Evolutionary conservation across 2,888 invertebrate genomes (phyloP).

Genomic region (Ennomos quercinarius): DNA sequence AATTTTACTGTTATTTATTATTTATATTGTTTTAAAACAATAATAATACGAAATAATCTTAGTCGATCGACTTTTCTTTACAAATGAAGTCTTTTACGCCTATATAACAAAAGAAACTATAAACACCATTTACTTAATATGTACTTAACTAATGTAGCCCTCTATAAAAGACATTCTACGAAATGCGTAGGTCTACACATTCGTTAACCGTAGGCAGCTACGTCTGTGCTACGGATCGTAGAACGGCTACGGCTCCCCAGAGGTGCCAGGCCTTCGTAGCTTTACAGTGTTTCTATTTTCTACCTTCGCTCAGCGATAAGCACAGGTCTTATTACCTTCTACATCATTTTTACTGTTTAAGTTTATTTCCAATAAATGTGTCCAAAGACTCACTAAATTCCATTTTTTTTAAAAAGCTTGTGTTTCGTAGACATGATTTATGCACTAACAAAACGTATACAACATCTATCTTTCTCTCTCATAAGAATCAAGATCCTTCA

Average conservation of each 20-base stretch:
- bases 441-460: no score
- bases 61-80: no score
- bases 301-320: slow-evolving; percentile 60
- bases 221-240: slow-evolving; percentile 74
- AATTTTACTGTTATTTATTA: no score
- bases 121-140: background rate
- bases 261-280: slow-evolving; percentile 66
- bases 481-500: no score
- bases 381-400: no score
- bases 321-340: slow-evolving; percentile 61
- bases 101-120: slow-evolving; percentile 2
- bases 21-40: no score
- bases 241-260: slow-evolving; percentile 74
- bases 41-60: no score
- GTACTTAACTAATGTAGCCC: background rate
- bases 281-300: slow-evolving; percentile 65
- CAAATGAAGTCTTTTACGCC: no score
- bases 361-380: no score
- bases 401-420: no score
- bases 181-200: slow-evolving; percentile 57
- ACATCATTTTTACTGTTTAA: slow-evolving; percentile 48
- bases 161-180: slow-evolving; percentile 40
- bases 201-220: slow-evolving; percentile 68
- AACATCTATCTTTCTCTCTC: no score
- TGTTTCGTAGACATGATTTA: no score